These are phyloP conservation scores for Falcunculus frontatus DNA, from an alignment of 2,113 vertebrate genomes.

Conservation along the genomic window DNA sequence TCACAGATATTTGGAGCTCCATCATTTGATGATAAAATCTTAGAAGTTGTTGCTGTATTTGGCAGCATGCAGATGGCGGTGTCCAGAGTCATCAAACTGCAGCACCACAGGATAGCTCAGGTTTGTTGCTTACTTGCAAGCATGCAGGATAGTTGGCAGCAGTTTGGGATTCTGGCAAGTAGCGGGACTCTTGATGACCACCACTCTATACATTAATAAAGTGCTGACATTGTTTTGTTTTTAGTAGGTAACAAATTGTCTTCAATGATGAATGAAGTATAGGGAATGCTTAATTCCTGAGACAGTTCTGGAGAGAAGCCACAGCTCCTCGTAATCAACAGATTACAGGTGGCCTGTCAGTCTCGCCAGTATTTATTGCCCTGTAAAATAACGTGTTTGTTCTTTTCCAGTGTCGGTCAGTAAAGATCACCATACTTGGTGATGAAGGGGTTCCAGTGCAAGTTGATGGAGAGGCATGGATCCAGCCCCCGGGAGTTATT, in stretches of 20 bases:
- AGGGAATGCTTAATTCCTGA: not conserved
- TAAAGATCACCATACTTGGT: constrained; percentile 97
- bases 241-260: not conserved
- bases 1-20: constrained; percentile 94
- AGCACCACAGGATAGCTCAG: constrained; percentile 97
- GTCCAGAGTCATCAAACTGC: constrained; percentile 94
- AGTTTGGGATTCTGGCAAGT: not conserved
- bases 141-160: not conserved
- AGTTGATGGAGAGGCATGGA: constrained; percentile 97
- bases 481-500: constrained; percentile 94
- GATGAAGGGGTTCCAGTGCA: constrained; percentile 96
- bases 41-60: constrained; percentile 95
- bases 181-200: not conserved
- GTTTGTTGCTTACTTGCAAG: constrained; percentile 60
- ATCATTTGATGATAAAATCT: constrained; percentile 96
- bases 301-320: not conserved
- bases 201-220: not conserved
- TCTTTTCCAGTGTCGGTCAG: constrained; percentile 86
- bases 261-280: not conserved
- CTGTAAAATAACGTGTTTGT: constrained; percentile 7
- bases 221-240: not conserved
- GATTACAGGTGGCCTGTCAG: not conserved
- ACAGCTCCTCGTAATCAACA: not conserved
- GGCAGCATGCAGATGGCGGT: constrained; percentile 99
- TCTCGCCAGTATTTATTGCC: not conserved